These are phyloP conservation scores for Boleophthalmus pectinirostris DNA, from an alignment of 2,113 vertebrate genomes.

Conservation along the genomic window DNA sequence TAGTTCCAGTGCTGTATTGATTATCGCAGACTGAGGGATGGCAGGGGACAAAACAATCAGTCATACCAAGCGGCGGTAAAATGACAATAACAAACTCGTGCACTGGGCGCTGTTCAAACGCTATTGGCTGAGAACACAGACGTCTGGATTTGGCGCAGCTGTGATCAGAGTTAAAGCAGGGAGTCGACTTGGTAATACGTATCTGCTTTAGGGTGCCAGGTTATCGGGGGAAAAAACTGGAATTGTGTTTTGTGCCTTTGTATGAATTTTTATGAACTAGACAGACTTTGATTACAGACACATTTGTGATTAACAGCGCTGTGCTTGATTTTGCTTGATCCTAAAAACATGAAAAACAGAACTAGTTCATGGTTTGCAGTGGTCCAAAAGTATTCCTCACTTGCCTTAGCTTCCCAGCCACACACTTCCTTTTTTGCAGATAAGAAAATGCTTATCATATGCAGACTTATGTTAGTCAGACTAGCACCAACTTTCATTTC, in stretches of 20 bases:
- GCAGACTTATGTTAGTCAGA: too few species aligned
- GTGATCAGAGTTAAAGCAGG: not conserved
- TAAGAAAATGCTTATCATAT: too few species aligned
- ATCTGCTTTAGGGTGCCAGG: not conserved
- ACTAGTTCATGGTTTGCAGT: too few species aligned
- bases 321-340: too few species aligned
- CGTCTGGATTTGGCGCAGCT: constrained; percentile 12
- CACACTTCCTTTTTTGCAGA: too few species aligned
- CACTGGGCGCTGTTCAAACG: constrained; percentile 24
- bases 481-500: too few species aligned
- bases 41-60: constrained; percentile 20
- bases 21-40: constrained; percentile 19
- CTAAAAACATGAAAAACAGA: too few species aligned
- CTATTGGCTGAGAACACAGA: constrained; percentile 5
- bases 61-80: constrained; percentile 26
- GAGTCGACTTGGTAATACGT: not conserved
- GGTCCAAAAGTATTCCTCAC: too few species aligned
- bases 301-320: too few species aligned
- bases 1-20: constrained; percentile 33
- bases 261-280: too few species aligned
- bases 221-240: not conserved
- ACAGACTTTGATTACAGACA: too few species aligned
- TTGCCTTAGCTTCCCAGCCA: too few species aligned
- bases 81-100: constrained; percentile 35
- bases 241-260: not conserved